These are phyloP conservation scores for Gallinago paraguaiae DNA, from an alignment of 2,113 vertebrate species.

Conservation along the genomic window DNA sequence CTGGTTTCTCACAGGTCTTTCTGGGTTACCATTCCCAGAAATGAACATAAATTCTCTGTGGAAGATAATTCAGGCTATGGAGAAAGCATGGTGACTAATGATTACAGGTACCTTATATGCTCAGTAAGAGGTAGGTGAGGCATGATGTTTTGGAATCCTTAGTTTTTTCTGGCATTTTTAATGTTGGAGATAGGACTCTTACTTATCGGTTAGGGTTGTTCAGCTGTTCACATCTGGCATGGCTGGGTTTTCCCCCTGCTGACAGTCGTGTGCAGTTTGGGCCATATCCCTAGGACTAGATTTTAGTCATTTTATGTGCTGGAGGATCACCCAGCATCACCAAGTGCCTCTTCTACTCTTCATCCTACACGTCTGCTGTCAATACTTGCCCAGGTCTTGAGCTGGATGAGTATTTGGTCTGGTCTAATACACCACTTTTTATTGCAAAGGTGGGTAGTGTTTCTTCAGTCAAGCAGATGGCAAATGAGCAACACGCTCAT, in stretches of 20 bases:
- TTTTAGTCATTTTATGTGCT: not conserved
- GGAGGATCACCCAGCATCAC: not conserved
- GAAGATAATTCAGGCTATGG: not conserved
- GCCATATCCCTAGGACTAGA: too few species aligned
- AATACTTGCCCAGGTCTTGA: not conserved
- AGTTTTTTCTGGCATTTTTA: not conserved
- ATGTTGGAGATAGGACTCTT: not conserved
- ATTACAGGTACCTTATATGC: not conserved
- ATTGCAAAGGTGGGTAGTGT: not conserved
- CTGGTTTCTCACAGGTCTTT: not conserved
- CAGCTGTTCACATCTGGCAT: not conserved
- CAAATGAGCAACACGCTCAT: not conserved
- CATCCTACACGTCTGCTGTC: not conserved
- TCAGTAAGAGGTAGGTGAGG: not conserved
- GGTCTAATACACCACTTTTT: accelerated
- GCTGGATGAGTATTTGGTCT: not conserved
- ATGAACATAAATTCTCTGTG: not conserved
- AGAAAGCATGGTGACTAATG: not conserved
- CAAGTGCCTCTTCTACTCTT: not conserved
- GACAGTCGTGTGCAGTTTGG: not conserved
- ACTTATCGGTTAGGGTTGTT: not conserved
- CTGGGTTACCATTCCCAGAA: not conserved
- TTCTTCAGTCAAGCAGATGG: not conserved
- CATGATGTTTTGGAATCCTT: not conserved
- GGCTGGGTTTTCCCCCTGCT: not conserved